phyloP scores from a whole-genome alignment of 2,113 vertebrate species.

The Regulus satrapa region DNA sequence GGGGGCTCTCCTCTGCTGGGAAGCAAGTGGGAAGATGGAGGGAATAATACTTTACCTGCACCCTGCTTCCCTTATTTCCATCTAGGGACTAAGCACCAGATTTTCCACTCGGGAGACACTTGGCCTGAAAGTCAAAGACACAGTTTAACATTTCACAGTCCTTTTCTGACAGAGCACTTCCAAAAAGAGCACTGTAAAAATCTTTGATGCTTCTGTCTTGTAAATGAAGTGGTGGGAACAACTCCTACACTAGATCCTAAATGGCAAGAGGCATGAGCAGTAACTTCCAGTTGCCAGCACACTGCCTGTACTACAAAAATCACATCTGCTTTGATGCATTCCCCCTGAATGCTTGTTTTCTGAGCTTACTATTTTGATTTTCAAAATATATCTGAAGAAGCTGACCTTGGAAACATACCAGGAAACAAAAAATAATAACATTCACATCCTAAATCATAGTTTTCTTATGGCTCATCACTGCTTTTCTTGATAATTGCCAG shows the following conservation, averaged over 20 bases:
- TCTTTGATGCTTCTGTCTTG: neutral
- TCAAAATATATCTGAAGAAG: neutral
- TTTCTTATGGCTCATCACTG: neutral
- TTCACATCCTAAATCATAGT: neutral
- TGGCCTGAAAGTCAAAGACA: neutral
- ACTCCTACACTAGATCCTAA: neutral
- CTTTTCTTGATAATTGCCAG: neutral
- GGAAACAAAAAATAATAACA: neutral
- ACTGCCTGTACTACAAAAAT: neutral
- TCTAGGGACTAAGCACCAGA: neutral
- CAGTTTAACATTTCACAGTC: neutral
- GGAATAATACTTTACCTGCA: neutral
- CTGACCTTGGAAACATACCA: neutral
- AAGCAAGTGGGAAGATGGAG: neutral
- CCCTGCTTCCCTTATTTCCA: rapidly evolving
- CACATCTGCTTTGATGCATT: neutral
- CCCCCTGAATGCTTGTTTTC: neutral
- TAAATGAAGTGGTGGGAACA: neutral
- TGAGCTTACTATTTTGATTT: constrained; percentile 22
- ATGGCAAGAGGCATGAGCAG: neutral
- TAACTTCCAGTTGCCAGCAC: neutral
- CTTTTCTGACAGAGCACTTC: neutral
- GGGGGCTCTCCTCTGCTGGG: neutral
- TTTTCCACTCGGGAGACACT: neutral
- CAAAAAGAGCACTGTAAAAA: neutral